Evolutionary conservation across 1,140 invertebrate genomes (phyloP).

Genomic region (Asobara japonica): DNA sequence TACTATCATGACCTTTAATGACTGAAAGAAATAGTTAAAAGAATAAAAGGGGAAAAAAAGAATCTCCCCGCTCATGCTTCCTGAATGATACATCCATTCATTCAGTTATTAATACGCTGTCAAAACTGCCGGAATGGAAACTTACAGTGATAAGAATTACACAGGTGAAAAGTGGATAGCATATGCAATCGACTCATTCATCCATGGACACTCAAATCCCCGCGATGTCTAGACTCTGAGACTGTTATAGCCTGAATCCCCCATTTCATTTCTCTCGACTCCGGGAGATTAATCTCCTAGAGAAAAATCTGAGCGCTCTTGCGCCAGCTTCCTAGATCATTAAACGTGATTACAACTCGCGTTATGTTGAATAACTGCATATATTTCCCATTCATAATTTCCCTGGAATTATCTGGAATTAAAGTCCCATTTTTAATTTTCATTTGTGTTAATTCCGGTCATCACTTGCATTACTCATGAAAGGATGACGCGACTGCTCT

Average conservation of each 20-base stretch:
- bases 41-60: no score
- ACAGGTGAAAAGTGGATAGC: neutral
- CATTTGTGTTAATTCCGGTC: no score
- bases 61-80: no score
- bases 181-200: neutral
- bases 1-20: no score
- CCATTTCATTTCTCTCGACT: no score
- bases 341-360: constrained; percentile 46
- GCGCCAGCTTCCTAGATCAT: constrained; percentile 44
- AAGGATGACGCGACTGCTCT: no score
- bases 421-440: no score
- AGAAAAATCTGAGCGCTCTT: constrained; percentile 25
- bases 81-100: neutral
- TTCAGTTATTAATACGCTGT: neutral
- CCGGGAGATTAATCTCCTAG: neutral
- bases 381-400: no score
- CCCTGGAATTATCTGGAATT: neutral
- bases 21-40: no score
- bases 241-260: no score
- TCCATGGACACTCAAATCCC: neutral
- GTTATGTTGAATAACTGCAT: constrained; percentile 41
- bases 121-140: neutral
- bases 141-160: neutral
- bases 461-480: no score
- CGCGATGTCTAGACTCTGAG: neutral